These are phyloP conservation scores for Lathronympha strigana DNA, from an alignment of 2,888 invertebrate species.

Conservation along the genomic window DNA sequence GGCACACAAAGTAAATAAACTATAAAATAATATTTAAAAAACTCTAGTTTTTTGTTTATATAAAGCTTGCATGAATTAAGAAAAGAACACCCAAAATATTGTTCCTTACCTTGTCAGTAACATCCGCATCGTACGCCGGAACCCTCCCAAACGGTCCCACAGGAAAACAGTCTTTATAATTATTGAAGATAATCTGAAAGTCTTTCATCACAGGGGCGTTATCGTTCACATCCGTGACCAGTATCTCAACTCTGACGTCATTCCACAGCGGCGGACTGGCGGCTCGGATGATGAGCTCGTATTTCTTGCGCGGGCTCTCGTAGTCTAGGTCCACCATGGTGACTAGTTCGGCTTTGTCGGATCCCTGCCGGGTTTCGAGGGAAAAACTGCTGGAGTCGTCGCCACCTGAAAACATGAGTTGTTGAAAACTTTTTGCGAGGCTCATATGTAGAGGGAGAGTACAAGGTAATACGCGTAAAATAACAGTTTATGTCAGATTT, in stretches of 20 bases:
- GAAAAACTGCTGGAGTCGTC: constrained; percentile 95
- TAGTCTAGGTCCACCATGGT: constrained; percentile 97
- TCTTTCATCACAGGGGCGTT: constrained; percentile 96
- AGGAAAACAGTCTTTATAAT: constrained; percentile 96
- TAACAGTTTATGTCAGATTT: no score
- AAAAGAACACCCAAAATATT: background rate
- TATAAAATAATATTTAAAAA: no score
- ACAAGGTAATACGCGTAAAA: no score
- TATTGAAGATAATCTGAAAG: constrained; percentile 97
- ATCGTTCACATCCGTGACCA: constrained; percentile 97
- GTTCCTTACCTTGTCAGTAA: constrained; percentile 88
- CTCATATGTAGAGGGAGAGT: background rate
- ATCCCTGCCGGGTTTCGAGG: constrained; percentile 91
- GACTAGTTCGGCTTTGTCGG: constrained; percentile 93
- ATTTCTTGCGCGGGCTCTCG: constrained; percentile 96
- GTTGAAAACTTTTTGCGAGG: background rate
- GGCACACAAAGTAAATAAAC: no score
- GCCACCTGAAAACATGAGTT: constrained; percentile 81
- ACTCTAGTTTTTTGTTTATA: no score
- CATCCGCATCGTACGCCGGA: constrained; percentile 97
- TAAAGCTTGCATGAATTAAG: constrained; percentile 4
- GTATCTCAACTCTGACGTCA: constrained; percentile 93
- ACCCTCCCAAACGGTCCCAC: constrained; percentile 95
- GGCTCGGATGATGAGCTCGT: constrained; percentile 94
- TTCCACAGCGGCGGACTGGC: constrained; percentile 95